Conservation (phyloP, 2,888 invertebrate genomes). For the Embidobia sp. region DNA sequence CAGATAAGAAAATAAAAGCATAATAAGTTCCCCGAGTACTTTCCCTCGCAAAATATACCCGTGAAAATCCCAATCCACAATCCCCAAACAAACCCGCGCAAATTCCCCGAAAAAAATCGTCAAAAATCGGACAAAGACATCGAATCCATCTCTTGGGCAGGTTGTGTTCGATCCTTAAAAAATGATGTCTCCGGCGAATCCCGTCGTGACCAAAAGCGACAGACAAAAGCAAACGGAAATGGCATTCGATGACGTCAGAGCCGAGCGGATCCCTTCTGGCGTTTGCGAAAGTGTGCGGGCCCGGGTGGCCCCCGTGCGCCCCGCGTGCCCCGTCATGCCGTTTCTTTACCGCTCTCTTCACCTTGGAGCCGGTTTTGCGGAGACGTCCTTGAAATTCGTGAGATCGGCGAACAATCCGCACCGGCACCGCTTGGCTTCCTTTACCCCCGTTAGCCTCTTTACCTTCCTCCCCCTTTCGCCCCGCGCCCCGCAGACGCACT, state of each 20-base stretch:
- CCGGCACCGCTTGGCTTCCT: conserved; percentile 70
- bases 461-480: background rate
- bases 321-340: conserved; percentile 41
- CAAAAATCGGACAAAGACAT: too few species aligned
- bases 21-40: too few species aligned
- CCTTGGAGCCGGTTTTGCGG: conserved; percentile 76
- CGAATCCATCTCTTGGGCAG: too few species aligned
- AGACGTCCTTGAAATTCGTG: conserved; percentile 81
- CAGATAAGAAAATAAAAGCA: too few species aligned
- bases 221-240: conserved; percentile 70
- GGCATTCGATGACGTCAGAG: conserved; percentile 70
- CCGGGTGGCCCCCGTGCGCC: conserved; percentile 20
- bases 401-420: conserved; percentile 75
- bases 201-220: conserved; percentile 42
- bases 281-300: conserved; percentile 47
- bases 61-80: too few species aligned
- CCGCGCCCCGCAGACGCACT: too few species aligned
- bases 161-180: background rate
- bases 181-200: conserved; percentile 10
- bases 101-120: too few species aligned
- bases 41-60: too few species aligned
- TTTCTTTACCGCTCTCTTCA: conserved; percentile 62
- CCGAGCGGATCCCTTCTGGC: conserved; percentile 64
- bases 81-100: too few species aligned
- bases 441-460: conserved; percentile 46